Percentiles rank a stretch among this genome's conserved stretches.
phyloP scores from a whole-genome alignment of 2,113 vertebrate species.

The Sinocyclocheilus rhinocerous region DNA sequence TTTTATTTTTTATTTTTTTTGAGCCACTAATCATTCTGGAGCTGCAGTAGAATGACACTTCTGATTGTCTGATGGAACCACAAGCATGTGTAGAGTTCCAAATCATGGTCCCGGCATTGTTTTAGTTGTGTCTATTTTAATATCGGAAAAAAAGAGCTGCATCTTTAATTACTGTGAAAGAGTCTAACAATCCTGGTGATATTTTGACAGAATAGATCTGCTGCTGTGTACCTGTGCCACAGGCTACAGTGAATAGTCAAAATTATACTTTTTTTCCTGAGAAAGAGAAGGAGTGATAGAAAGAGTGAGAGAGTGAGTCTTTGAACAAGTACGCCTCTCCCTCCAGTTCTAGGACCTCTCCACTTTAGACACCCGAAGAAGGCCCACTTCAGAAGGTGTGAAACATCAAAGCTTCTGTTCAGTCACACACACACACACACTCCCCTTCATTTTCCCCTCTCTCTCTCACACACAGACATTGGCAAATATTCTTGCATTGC shows the following conservation, averaged over 20 bases:
- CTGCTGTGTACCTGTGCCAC: not conserved
- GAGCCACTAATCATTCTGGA: not conserved
- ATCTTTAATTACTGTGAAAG: not conserved
- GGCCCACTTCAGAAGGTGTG: conserved; percentile 48
- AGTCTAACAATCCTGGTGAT: not conserved
- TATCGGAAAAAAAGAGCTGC: not conserved
- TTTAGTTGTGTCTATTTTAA: not conserved
- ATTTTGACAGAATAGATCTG: not conserved
- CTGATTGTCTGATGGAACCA: too few relatives aligned
- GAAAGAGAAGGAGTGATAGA: not conserved
- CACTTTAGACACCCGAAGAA: conserved; percentile 50
- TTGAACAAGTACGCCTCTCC: conserved; percentile 40
- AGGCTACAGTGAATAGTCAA: conserved; percentile 32
- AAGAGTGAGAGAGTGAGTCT: conserved; percentile 29
- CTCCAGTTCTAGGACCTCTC: conserved; percentile 46
- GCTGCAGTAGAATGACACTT: not conserved
- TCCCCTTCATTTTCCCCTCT: not conserved
- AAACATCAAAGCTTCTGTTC: conserved; percentile 51
- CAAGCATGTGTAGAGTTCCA: not conserved
- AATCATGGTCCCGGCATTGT: not conserved
- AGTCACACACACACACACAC: not conserved
- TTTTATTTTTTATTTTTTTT: too few relatives aligned
- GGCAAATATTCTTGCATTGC: conserved; percentile 38
- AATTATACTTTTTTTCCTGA: not conserved
- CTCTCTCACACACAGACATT: not conserved